Evolutionary conservation across 2,113 vertebrate genomes (phyloP).

Genomic region (Tetrax tetrax): DNA sequence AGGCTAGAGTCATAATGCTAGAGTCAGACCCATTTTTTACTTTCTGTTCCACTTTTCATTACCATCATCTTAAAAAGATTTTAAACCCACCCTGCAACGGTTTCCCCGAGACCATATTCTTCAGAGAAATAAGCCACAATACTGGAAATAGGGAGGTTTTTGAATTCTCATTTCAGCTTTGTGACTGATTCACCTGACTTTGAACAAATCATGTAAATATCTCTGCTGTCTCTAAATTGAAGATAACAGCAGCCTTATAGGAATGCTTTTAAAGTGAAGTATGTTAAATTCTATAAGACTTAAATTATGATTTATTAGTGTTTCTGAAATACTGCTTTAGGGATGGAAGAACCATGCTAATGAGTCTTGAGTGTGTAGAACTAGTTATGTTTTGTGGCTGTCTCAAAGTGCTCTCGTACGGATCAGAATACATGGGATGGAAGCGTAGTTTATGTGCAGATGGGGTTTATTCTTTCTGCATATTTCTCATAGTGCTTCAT

Average conservation of each 20-base stretch:
- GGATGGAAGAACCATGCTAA: background rate
- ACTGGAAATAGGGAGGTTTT: background rate
- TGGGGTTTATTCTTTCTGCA: background rate
- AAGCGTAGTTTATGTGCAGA: background rate
- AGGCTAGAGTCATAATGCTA: background rate
- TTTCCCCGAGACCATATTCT: background rate
- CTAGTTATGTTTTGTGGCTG: background rate
- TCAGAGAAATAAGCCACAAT: background rate
- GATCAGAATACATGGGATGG: background rate
- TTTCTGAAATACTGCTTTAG: conserved; percentile 21
- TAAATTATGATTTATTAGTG: conserved; percentile 4
- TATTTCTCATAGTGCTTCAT: background rate
- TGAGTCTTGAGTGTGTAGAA: background rate
- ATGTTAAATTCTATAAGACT: conserved; percentile 16
- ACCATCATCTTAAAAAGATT: background rate
- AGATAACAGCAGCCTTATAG: conserved; percentile 30
- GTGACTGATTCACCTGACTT: background rate
- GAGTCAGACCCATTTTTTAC: background rate
- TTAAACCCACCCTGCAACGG: background rate
- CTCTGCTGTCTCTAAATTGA: conserved; percentile 26
- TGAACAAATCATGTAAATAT: conserved; percentile 34
- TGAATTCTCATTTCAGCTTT: conserved; percentile 8
- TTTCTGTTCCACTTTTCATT: background rate
- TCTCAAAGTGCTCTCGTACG: background rate
- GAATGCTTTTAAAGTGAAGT: conserved; percentile 37